These are phyloP conservation scores for Caenorhabditis plicata DNA, from an alignment of 2,888 invertebrate genomes.

Conservation along the genomic window DNA sequence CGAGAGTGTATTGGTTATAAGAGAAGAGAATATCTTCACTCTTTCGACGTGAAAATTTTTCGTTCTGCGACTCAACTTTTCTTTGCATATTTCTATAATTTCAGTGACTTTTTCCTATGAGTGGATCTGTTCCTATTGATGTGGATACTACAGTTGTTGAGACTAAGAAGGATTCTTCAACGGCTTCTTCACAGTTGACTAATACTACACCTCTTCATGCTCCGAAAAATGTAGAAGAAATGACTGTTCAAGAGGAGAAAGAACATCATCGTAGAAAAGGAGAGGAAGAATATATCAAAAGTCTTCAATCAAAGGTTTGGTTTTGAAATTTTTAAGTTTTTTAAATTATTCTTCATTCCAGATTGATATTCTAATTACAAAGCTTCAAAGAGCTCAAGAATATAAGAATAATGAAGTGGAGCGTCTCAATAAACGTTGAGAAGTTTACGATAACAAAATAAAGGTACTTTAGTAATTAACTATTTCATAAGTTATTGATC, in stretches of 20 bases:
- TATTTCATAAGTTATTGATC: too few relatives aligned
- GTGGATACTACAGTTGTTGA: neutral
- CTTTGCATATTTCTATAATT: conserved; percentile 2
- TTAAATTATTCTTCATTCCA: too few relatives aligned
- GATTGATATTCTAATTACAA: too few relatives aligned
- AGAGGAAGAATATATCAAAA: conserved; percentile 10
- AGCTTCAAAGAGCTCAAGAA: too few relatives aligned
- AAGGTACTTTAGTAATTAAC: too few relatives aligned
- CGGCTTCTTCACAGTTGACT: too few relatives aligned
- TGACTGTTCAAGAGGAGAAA: conserved; percentile 9
- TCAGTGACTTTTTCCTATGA: conserved; percentile 1
- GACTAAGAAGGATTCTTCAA: neutral
- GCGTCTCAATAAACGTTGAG: too few relatives aligned
- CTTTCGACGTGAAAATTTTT: conserved; percentile 2
- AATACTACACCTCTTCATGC: conserved; percentile 5
- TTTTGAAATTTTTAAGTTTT: conserved; percentile 6
- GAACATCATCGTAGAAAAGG: conserved; percentile 10
- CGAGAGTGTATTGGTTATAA: too few relatives aligned
- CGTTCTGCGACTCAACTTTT: conserved; percentile 1
- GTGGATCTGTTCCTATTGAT: conserved; percentile 1
- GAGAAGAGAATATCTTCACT: too few relatives aligned
- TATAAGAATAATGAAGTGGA: too few relatives aligned
- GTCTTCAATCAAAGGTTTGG: conserved; percentile 2
- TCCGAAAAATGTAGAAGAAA: conserved; percentile 7
- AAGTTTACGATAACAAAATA: too few relatives aligned